Evolutionary conservation across 2,888 invertebrate species (phyloP), one percentile per base, ranked within the genome.

Genomic region (Argyresthia goedartella): DNA sequence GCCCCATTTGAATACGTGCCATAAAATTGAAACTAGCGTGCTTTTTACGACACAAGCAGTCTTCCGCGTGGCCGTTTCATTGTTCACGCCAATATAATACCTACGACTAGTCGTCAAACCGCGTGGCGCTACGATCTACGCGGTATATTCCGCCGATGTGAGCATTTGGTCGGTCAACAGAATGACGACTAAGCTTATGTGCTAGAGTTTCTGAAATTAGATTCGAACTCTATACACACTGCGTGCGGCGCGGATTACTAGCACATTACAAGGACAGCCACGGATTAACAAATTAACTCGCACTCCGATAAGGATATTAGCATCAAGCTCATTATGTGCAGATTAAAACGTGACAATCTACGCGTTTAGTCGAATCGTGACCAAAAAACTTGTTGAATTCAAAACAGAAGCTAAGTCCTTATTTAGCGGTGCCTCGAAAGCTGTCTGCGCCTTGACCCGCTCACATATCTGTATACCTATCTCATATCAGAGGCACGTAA

Each of bases 401-500:
- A 61, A 65, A 75, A 73, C 78, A 66, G 82, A 75, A 80, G 80
- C 74, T 73, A 71, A 66, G 63, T 67, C 81, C 81, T 71, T 84
- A 77, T 81, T 80, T 67, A 74, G 77, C 63, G 65, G 66, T 57
- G 67, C 61, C 69, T 81, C 73, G 84, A 85, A 85, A 85, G 84
- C 82, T 78, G 80, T 72, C 68, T 71, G 72, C 75, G 76, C 85
- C 85, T 86, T 85, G 85, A 85, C 85, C 82, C 65, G 74, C 57
- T 59, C 61, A 68, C 67, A 64, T 74, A 72, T 72, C 68, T 71
- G 71, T 75, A 70, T 80, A 79, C 80, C 81, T 80, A 79, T 81
- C 81, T 80, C 76, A 79, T 81, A 82, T 82, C 80, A 76, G 73
- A 72, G 70, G 76, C 85, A 85, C 85, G 85, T 84, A 82, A 77